These are phyloP conservation scores for Noctuana brunneofusca DNA, from an alignment of 2,888 invertebrate genomes.

Conservation along the genomic window DNA sequence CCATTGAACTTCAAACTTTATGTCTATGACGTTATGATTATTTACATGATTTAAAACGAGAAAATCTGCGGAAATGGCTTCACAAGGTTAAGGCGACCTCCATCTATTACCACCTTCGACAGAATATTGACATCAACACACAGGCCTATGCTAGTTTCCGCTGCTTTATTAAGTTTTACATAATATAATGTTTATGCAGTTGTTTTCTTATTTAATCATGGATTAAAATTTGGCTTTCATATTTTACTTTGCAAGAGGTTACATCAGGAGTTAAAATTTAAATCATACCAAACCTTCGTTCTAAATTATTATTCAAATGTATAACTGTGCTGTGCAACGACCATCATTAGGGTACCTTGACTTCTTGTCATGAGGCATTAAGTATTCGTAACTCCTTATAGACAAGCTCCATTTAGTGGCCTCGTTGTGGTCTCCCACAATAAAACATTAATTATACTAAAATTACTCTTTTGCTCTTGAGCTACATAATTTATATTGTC, in stretches of 20 bases:
- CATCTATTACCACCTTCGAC: no score
- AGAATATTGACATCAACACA: constrained; percentile 1
- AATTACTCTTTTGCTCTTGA: constrained; percentile 4
- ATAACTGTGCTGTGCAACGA: no score
- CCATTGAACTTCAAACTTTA: neutral
- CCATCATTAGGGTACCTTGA: no score
- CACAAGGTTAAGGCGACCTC: constrained; percentile 2
- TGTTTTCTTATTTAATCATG: no score
- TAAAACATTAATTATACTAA: neutral
- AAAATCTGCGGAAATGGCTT: neutral
- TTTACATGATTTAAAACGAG: neutral
- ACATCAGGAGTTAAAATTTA: no score
- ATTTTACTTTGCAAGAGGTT: no score
- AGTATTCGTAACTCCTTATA: neutral
- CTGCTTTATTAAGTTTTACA: no score
- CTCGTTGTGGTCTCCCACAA: constrained; percentile 11
- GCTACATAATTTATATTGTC: neutral
- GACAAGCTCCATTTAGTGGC: neutral
- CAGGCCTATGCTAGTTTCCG: neutral
- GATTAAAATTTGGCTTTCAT: no score
- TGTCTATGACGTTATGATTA: neutral
- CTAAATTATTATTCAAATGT: no score
- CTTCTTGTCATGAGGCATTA: no score
- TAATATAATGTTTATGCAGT: no score
- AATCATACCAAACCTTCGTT: no score